Evolutionary conservation across 2,797 vertebrate genomes (phyloP).

Genomic region (Lacerta bilineata): DNA sequence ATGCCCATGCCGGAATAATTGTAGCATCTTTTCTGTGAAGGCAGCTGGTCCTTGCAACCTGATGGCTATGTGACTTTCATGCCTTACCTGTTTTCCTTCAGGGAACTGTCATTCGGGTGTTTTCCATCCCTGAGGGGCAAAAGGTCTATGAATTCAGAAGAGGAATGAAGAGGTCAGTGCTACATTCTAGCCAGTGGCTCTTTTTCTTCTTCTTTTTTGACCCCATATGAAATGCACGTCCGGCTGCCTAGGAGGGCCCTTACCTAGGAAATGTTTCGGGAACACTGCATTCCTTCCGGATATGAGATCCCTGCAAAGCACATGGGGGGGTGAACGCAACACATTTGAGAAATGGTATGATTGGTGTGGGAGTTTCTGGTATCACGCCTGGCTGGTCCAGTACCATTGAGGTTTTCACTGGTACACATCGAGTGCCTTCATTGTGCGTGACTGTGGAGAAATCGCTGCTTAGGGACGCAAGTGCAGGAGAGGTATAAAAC

Average conservation of each 20-base stretch:
- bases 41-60: background rate
- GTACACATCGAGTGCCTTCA: background rate
- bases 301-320: too few species aligned
- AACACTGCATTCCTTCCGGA: too few species aligned
- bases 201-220: background rate
- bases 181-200: constrained; percentile 6
- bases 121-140: constrained; percentile 91
- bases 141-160: constrained; percentile 93
- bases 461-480: background rate
- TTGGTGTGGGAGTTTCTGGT: background rate
- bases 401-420: background rate
- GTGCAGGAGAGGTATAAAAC: background rate
- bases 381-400: background rate
- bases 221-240: constrained; percentile 20
- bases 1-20: background rate
- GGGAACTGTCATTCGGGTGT: constrained; percentile 95
- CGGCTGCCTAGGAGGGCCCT: too few species aligned
- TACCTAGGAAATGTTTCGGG: background rate
- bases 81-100: constrained; percentile 71
- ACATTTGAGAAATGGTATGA: too few species aligned
- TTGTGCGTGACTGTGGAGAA: background rate
- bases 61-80: constrained; percentile 30
- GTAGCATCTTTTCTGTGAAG: constrained; percentile 36
- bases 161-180: constrained; percentile 94
- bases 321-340: background rate